phyloP scores from a whole-genome alignment of 2,888 invertebrate species.

The Dilophus febrilis region DNA sequence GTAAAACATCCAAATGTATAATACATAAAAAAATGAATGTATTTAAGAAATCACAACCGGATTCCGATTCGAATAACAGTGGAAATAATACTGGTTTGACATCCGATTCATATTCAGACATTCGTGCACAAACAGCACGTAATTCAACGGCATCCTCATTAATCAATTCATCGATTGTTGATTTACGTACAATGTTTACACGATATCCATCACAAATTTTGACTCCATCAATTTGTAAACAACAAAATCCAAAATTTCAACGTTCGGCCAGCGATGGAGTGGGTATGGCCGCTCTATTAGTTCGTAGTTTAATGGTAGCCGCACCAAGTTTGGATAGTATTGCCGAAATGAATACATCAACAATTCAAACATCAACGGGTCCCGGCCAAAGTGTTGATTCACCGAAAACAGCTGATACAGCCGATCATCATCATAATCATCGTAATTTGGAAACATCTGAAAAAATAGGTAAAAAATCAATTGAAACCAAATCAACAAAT shows the following conservation, averaged over 20 bases:
- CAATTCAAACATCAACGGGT: no score
- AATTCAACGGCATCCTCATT: constrained; percentile 11
- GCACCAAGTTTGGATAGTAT: constrained; percentile 5
- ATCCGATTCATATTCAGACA: constrained; percentile 29
- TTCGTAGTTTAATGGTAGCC: constrained; percentile 38
- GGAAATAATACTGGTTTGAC: no score
- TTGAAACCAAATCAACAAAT: no score
- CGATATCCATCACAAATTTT: constrained; percentile 22
- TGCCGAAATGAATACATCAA: background rate
- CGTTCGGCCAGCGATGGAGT: constrained; percentile 32
- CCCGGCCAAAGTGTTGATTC: no score
- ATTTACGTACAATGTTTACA: no score
- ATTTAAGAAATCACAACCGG: constrained; percentile 29
- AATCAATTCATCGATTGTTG: constrained; percentile 27
- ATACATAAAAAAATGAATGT: constrained; percentile 43
- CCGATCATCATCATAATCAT: background rate
- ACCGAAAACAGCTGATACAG: background rate
- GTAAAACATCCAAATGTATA: constrained; percentile 39
- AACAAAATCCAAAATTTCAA: constrained; percentile 10
- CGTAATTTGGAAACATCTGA: no score
- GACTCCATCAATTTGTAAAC: constrained; percentile 26
- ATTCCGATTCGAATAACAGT: no score
- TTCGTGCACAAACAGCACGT: no score
- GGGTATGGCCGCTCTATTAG: constrained; percentile 47
- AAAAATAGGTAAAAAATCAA: no score